Evolutionary conservation across 2,113 vertebrate genomes (phyloP), one percentile per base, ranked within the genome.

Genomic region (Saguinus midas): DNA sequence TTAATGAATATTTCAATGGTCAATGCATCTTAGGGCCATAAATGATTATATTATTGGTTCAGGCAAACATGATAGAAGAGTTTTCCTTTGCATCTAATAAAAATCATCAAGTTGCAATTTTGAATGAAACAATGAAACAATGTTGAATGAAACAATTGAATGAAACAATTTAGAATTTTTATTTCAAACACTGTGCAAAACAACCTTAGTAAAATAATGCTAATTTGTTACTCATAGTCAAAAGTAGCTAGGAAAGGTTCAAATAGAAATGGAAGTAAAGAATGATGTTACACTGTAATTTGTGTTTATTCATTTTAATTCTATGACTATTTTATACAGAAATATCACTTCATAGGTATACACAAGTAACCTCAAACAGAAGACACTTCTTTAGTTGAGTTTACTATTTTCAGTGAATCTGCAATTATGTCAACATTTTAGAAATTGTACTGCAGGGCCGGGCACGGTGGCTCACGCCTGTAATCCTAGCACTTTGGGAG

Each of bases 111-210:
- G 12, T 29, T 79, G 3, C 0, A 21, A 16, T 79, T 82, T 96
- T 84, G 18, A 89, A 79, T 29, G 18, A 52, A 27, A 48, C 79
- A 55, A 37, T 45, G 7, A 40, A 40, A 40, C 37, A 40, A 40
- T 40, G 37, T 40, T 40, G 37, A 40, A 40, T 40, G 37, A 52
- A 27, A 48, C 79, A 55, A 45, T 35, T 66, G 37, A 40, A 40
- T 40, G 37, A 52, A 27, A 48, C 79, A 55, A 45, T 35, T 66
- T 57, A 85, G 20, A 21, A 32, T 9, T 73, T 64, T 6, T 78
- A 75, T 81, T 89, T 89, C 37, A 95, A 95, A 85, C 20, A n/a
- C 48, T 50, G 12, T 25, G 18, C 12, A 92, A 96, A 89, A 50
- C 3, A 75, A 35, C 1, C 7, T 23, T 27, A 84, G 48, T 80